Evolutionary conservation across 2,888 invertebrate genomes (phyloP), one percentile per base, ranked within the genome.

Genomic region (Furcula furcula): DNA sequence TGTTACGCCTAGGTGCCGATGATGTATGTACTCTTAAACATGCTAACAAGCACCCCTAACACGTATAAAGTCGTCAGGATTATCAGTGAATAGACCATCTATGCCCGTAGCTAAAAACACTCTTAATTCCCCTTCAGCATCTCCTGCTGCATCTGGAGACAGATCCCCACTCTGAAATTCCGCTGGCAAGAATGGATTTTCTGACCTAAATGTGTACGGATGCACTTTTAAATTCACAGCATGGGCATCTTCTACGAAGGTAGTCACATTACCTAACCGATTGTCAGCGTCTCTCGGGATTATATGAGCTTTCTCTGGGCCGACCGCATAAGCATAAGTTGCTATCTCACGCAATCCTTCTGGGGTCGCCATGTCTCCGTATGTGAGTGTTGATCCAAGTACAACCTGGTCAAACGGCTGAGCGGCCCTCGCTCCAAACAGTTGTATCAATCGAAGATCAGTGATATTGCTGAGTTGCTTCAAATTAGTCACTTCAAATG

Each of bases 141-240:
- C 55, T 7, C 87, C 87, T 9, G 73, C 58, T 2, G 73, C 75
- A 19, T 56, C 48, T 10, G 53, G 54, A 0, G 71, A 70, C 2
- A 57, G 12, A 21, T 74, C 68, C 1, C 54, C 49, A 28, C 65
- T 77, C 6, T 62, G 68, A 35, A 70, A 86, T 37, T 87, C 84
- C 5, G 55, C 58, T 2, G 87, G 87, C 1, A 88, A 61, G 42
- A 54, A 88, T 0, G 37, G 19, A 34, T 85, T 85, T 46, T 87
- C 87, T 10, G 85, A 74, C 1, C 87, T 70, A 42, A 86, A 86
- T 1, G 87, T 87, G 41, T 76, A 87, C 0, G 86, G 84, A 30
- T 87, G 86, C 1, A 88, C 86, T 44, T 83, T 79, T 4, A 87
- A 53, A 1, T 81, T 79, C n/a, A 60, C 82, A 0, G 63, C 66